Percentiles rank a stretch among this genome's conserved stretches.
phyloP scores from a whole-genome alignment of 2,888 invertebrate species.

The Andrena trimmerana region DNA sequence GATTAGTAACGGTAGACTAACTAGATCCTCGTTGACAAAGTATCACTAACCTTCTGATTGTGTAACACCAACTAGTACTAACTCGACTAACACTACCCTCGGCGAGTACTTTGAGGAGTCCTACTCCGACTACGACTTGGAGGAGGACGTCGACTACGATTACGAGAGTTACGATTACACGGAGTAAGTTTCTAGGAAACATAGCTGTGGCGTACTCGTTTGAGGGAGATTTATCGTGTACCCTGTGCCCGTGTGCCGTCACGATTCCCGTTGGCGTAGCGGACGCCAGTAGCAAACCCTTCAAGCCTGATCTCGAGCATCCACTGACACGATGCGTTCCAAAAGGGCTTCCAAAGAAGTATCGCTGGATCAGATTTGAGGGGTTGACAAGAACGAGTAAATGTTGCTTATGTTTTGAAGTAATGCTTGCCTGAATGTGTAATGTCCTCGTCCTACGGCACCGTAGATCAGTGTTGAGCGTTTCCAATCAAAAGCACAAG shows the following conservation, averaged over 20 bases:
- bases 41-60: slow-evolving; percentile 75
- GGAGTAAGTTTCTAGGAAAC: slow-evolving; percentile 80
- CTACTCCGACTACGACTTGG: slow-evolving; percentile 83
- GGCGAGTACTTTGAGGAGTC: slow-evolving; percentile 82
- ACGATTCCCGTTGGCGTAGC: slow-evolving; percentile 10
- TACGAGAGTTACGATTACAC: slow-evolving; percentile 83
- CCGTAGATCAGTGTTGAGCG: slow-evolving; percentile 32
- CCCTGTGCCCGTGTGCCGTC: slow-evolving; percentile 30
- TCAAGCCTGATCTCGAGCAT: slow-evolving; percentile 3
- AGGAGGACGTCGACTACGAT: slow-evolving; percentile 82
- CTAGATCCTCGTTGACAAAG: slow-evolving; percentile 64
- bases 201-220: slow-evolving; percentile 69
- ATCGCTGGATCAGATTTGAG: not conserved
- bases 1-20: slow-evolving; percentile 63
- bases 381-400: not conserved
- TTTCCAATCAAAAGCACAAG: too few relatives aligned
- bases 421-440: slow-evolving; percentile 45
- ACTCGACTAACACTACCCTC: slow-evolving; percentile 83
- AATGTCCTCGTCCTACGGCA: slow-evolving; percentile 36
- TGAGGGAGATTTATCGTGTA: slow-evolving; percentile 58
- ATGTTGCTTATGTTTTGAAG: slow-evolving; percentile 13
- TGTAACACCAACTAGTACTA: slow-evolving; percentile 80
- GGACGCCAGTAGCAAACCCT: not conserved
- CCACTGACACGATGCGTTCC: not conserved
- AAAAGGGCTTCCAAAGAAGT: not conserved